phyloP scores from a whole-genome alignment of 1,140 invertebrate genomes.

The Archivesica marissinica region DNA sequence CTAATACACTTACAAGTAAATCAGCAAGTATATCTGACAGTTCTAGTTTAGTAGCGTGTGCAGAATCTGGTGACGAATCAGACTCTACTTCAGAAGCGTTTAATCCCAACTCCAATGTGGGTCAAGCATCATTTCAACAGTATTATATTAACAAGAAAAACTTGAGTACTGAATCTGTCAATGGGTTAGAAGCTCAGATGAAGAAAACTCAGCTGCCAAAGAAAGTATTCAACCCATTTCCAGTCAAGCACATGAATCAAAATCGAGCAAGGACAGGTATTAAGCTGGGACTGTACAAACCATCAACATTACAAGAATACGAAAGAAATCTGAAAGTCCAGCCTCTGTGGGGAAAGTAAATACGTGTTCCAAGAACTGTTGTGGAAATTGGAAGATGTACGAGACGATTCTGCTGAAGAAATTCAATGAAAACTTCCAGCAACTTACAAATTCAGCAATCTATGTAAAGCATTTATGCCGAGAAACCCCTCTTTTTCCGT shows the following conservation, averaged over 20 bases:
- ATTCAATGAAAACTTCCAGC: too few species aligned
- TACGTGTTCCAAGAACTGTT: too few species aligned
- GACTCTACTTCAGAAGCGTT: slow-evolving; percentile 38
- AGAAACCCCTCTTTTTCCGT: too few species aligned
- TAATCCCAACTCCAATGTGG: neutral
- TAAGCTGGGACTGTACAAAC: slow-evolving; percentile 78
- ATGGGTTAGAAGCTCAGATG: slow-evolving; percentile 18
- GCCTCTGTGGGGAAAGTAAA: slow-evolving; percentile 47
- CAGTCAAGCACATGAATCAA: slow-evolving; percentile 72
- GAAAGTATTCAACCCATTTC: slow-evolving; percentile 77
- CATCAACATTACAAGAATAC: slow-evolving; percentile 66
- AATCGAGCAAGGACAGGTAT: slow-evolving; percentile 75
- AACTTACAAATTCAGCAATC: too few species aligned
- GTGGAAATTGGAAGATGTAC: too few species aligned
- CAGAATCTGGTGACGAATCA: slow-evolving; percentile 5
- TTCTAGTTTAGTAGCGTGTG: neutral
- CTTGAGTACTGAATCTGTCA: neutral
- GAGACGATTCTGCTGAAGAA: too few species aligned
- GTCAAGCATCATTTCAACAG: slow-evolving; percentile 48
- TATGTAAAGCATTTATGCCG: too few species aligned
- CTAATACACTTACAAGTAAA: neutral
- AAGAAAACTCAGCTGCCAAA: slow-evolving; percentile 15
- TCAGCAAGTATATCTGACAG: slow-evolving; percentile 1
- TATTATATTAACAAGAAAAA: slow-evolving; percentile 54
- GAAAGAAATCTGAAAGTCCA: slow-evolving; percentile 50